Percentiles rank a stretch among this genome's conserved stretches.
Conservation (phyloP, 2,888 invertebrate species). For the Ceramica pisi region DNA sequence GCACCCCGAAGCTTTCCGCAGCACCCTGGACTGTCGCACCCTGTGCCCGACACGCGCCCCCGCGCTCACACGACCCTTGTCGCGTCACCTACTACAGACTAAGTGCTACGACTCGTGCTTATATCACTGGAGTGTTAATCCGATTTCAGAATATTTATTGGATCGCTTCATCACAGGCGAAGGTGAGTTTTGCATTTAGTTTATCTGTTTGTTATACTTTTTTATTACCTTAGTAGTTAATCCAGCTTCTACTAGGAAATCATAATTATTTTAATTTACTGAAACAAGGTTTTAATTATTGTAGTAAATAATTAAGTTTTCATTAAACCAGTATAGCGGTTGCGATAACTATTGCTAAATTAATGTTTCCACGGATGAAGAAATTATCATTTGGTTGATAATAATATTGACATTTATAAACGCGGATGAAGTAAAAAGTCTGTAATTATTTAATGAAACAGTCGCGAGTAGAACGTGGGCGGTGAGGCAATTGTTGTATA, state of each 20-base stretch:
- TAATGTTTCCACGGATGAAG: conserved; percentile 53
- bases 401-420: conserved; percentile 65
- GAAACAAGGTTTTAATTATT: conserved; percentile 14
- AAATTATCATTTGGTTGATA: conserved; percentile 59
- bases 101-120: conserved; percentile 89
- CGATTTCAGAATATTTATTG: conserved; percentile 87
- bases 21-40: conserved; percentile 74
- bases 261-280: conserved; percentile 4
- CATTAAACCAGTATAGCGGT: conserved; percentile 41
- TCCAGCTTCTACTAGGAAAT: background rate
- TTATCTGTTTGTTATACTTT: conserved; percentile 24
- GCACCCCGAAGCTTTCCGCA: conserved; percentile 80
- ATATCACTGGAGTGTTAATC: conserved; percentile 88
- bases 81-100: conserved; percentile 81
- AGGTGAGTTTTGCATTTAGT: conserved; percentile 78
- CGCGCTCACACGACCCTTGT: conserved; percentile 76
- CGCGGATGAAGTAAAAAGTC: conserved; percentile 59
- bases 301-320: conserved; percentile 39
- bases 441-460: conserved; percentile 62
- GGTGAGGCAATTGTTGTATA: conserved; percentile 61
- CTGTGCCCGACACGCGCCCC: conserved; percentile 74
- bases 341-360: conserved; percentile 57
- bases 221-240: conserved; percentile 11
- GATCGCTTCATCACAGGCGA: conserved; percentile 82
- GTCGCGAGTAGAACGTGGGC: conserved; percentile 59